These are phyloP conservation scores for Cerastoderma edule DNA, from an alignment of 2,888 invertebrate genomes.

Conservation along the genomic window DNA sequence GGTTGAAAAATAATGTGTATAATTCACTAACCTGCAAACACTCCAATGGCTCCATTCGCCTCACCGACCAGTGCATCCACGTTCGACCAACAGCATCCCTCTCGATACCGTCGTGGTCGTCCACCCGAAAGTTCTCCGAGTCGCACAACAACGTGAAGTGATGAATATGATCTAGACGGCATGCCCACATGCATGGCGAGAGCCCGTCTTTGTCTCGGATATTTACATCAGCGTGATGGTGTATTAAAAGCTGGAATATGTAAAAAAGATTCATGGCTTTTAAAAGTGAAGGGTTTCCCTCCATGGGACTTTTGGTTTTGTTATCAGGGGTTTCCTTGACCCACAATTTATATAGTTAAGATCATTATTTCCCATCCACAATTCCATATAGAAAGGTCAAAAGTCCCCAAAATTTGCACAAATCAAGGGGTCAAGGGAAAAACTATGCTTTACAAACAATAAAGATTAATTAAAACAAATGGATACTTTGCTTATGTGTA, in stretches of 20 bases:
- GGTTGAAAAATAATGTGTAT: no score
- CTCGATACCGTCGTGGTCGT: constrained; percentile 79
- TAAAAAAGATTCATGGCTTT: neutral
- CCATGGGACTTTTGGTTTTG: no score
- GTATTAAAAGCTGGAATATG: constrained; percentile 77
- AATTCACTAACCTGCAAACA: constrained; percentile 83
- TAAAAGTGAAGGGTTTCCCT: no score
- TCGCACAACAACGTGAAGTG: constrained; percentile 81
- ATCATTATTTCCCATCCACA: no score
- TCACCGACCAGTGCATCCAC: constrained; percentile 83
- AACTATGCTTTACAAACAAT: no score
- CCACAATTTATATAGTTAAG: no score
- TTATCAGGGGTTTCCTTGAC: no score
- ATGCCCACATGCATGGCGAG: constrained; percentile 84
- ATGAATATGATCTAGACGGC: constrained; percentile 82
- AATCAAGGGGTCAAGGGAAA: no score
- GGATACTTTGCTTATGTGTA: no score
- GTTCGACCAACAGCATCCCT: constrained; percentile 81
- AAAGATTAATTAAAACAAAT: no score
- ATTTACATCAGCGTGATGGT: constrained; percentile 75
- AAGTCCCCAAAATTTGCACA: no score
- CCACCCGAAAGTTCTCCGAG: constrained; percentile 70
- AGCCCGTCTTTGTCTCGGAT: constrained; percentile 82
- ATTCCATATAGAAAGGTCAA: no score
- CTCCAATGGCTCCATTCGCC: constrained; percentile 81